Evolutionary conservation across 1,140 invertebrate genomes (phyloP), one percentile per base, ranked within the genome.

Genomic region (Leguminivora glycinivorella): DNA sequence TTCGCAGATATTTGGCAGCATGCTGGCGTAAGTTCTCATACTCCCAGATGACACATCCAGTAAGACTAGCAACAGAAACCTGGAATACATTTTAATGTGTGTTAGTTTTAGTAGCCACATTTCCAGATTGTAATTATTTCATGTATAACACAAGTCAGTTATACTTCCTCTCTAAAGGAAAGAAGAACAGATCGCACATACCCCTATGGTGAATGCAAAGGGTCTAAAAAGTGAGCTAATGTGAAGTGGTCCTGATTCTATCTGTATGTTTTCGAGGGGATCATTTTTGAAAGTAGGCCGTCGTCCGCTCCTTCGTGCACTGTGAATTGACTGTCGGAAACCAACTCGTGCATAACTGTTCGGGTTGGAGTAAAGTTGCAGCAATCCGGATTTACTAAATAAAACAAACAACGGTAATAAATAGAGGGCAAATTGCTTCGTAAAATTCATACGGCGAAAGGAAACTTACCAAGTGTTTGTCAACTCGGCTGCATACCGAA

Each of bases 11-110:
- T 14, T 87, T 91, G 25, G 93, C 83, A 0, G 95, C 94, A 85
- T 94, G 93, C 52, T 92, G 84, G 73, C 96, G 92, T 80, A 97
- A 92, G 77, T 93, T 94, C 91, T 98, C 97, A 94, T 98, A 98
- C 87, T 98, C 95, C 95, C 96, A 96, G 72, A 98, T 96, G 19
- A 96, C 93, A 82, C 95, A 96, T 52, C 94, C 95, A 10, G 93
- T 91, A 86, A 97, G 94, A 84, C 95, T 95, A 29, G 93, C 92
- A 70, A 95, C 92, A 83, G 95, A 95, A 82, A 98, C 96, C 96
- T 96, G 71, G 6, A 79, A 67, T 17, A 22, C 9, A 38, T n/a
- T n/a, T n/a, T n/a, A 43, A 67, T 31, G 52, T 6, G 38, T 4
- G 67, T 72, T 73, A 17, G n/a, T n/a, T n/a, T n/a, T n/a, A n/a